Percentiles rank a stretch among this genome's conserved stretches.
Conservation (phyloP, 2,888 invertebrate genomes). For the Selenia dentaria region DNA sequence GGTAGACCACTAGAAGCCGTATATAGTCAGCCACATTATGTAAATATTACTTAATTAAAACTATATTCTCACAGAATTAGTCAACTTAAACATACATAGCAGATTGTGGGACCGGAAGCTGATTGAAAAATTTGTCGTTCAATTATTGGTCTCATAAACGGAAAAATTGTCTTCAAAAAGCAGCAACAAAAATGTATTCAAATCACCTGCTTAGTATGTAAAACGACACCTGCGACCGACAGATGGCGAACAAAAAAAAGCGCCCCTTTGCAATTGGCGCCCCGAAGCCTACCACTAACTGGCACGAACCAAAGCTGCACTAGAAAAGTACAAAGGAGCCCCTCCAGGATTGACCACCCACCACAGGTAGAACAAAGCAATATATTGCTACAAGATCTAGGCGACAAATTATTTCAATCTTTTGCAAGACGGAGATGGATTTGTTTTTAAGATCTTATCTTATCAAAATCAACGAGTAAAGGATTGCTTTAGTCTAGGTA, state of each 20-base stretch:
- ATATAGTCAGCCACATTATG: no score
- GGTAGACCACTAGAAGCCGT: no score
- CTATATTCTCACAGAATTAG: no score
- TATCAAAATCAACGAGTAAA: background rate
- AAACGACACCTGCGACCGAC: conserved; percentile 75
- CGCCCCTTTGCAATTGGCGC: conserved; percentile 45
- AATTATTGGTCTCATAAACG: conserved; percentile 26
- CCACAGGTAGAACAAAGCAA: no score
- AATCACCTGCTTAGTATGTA: conserved; percentile 80
- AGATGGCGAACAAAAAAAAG: conserved; percentile 70
- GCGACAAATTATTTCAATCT: no score
- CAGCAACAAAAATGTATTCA: conserved; percentile 61
- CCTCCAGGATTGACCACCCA: background rate
- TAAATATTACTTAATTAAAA: no score
- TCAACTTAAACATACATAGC: no score
- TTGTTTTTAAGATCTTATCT: no score
- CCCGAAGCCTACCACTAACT: conserved; percentile 38
- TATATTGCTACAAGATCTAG: no score
- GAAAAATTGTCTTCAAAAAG: conserved; percentile 35
- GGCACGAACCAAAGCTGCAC: conserved; percentile 26
- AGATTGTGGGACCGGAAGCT: conserved; percentile 27
- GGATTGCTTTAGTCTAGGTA: background rate
- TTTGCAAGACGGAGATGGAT: no score
- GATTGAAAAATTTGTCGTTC: conserved; percentile 19
- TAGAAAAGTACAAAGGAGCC: background rate